A percentile compares a stretch with the other conserved stretches of the same genome.
Conservation (phyloP, 2,113 vertebrate species). For the Dryoscopus gambensis region DNA sequence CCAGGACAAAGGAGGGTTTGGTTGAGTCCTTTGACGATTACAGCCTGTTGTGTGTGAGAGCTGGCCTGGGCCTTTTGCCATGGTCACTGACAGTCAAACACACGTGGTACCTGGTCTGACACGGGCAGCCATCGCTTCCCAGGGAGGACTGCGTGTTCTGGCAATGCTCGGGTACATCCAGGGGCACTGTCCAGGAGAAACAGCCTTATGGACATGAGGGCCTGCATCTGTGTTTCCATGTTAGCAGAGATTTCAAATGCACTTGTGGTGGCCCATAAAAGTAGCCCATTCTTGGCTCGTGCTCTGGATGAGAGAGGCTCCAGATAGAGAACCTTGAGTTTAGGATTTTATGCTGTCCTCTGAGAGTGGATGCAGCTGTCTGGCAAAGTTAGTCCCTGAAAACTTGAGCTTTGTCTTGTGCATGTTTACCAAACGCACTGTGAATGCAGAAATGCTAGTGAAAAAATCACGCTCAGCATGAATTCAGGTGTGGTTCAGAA, state of each 20-base stretch:
- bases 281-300: not conserved
- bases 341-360: not conserved
- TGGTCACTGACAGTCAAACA: not conserved
- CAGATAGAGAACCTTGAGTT: not conserved
- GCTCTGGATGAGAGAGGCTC: not conserved
- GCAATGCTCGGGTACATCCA: not conserved
- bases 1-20: not conserved
- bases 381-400: not conserved
- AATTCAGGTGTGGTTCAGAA: not conserved
- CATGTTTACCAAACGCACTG: fast-evolving
- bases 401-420: not conserved
- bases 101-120: too few species aligned
- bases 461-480: not conserved
- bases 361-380: not conserved
- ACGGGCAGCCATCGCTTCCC: not conserved
- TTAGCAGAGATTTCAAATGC: not conserved
- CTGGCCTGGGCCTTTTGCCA: not conserved
- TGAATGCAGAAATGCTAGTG: not conserved
- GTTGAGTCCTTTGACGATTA: not conserved
- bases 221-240: not conserved
- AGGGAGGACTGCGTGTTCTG: not conserved
- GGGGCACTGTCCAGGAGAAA: not conserved
- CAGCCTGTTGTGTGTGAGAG: not conserved
- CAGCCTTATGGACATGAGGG: not conserved
- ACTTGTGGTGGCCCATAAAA: not conserved